Evolutionary conservation across 2,797 vertebrate species (phyloP), one percentile per base, ranked within the genome.

Genomic region (Protosalanx chinensis): DNA sequence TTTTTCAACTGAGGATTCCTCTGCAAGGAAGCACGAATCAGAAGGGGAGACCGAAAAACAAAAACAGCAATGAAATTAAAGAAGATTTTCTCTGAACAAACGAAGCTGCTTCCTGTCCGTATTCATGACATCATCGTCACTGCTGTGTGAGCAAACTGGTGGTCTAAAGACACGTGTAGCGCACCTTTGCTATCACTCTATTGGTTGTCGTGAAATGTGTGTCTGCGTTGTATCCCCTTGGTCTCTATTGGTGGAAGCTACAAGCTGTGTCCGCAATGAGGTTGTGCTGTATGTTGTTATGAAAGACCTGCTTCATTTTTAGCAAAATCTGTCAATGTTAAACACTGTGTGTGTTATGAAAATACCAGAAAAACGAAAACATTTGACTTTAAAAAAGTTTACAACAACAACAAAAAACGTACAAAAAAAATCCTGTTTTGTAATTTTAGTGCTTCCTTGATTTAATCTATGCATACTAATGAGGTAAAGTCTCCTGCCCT

Each of bases 401-500:
- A 93, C 93, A 93, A 89, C 85, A 85, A 90, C 23, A 27, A 77
- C 76, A 87, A 91, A 91, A 94, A 94, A 91, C 23, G 78, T 88
- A 77, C 76, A 87, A 91, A 91, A 88, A 94, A 94, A 94, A 91
- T 93, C 87, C 90, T 76, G 63, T 53, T 75, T 68, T 72, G 89
- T 91, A 92, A 92, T 87, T 92, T 90, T 93, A 96, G 93, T 96
- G 96, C 97, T 98, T 98, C 97, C 95, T 97, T 96, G 91, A 95
- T 96, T 96, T 96, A 91, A 97, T 97, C 97, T 99, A 98, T 98
- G 97, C 97, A 98, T 95, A 96, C 88, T 96, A 90, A 84, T 91
- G 94, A 95, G 94, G 93, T 91, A 91, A 89, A 93, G 81, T 82
- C 88, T 87, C 85, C 79, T 84, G 83, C 75, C 84, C 86, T 79